phyloP scores from a whole-genome alignment of 2,113 vertebrate genomes.

The Mustelus asterias region DNA sequence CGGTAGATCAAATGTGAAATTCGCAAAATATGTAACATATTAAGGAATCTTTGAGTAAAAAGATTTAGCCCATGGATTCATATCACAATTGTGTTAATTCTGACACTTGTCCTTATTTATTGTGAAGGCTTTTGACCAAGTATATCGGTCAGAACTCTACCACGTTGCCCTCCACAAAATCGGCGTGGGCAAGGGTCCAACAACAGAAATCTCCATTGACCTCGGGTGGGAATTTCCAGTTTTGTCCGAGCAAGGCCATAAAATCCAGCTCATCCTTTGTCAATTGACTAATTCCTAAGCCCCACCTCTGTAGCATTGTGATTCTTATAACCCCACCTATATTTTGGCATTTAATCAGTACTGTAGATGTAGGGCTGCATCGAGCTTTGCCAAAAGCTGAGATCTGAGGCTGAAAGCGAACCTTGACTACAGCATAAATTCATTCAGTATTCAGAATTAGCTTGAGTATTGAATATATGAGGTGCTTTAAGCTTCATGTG shows the following conservation, averaged over 20 bases:
- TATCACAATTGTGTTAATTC: neutral
- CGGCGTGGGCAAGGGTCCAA: no score
- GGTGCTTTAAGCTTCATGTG: neutral
- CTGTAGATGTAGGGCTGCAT: neutral
- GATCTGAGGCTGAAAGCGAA: neutral
- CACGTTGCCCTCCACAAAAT: no score
- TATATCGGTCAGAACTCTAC: no score
- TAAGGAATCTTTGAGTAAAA: neutral
- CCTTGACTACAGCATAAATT: neutral
- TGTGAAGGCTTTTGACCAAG: neutral
- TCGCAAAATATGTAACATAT: neutral
- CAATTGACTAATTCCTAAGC: neutral
- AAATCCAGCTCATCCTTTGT: neutral
- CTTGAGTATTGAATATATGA: neutral
- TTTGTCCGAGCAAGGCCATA: no score
- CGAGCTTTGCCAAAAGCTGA: neutral
- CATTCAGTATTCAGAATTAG: neutral
- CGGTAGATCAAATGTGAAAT: neutral
- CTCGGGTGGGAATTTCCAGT: no score
- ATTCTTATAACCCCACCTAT: neutral
- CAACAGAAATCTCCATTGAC: no score
- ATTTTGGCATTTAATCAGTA: neutral
- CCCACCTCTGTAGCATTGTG: neutral
- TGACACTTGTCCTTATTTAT: neutral
- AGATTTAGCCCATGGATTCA: neutral